Evolutionary conservation across 2,888 invertebrate genomes (phyloP), one percentile per base, ranked within the genome.

Genomic region (Hypomecis atomaria): DNA sequence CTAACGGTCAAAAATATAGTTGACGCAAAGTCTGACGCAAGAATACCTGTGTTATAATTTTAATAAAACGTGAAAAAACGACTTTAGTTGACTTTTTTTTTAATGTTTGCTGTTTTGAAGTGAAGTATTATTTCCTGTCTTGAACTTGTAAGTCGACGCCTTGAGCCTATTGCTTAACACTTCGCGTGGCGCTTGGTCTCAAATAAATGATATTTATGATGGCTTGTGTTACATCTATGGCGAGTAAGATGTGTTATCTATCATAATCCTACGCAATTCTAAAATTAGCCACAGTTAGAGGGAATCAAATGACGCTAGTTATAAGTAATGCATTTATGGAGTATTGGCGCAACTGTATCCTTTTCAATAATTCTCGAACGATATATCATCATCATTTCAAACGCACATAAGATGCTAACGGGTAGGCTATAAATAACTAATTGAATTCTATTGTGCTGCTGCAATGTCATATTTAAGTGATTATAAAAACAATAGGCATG

Each of bases 131-230:
- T 55, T 61, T 45, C 62, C 13, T 47, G 9, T 64, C 59, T 45
- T 11, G 4, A 6, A 4, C 7, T 56, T 13, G 5, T 48, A 38
- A 0, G 6, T 53, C 57, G 4, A 42, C 42, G 57, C 0, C 7
- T 4, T 2, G 44, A 23, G 11, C 10, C 44, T 52, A 62, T 62
- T 63, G 37, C 63, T 54, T 47, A 63, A 63, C 44, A 62, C 36
- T 34, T 56, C 13, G 36, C 52, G 54, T 57, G 65, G 65, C 65
- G 65, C 65, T 55, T 56, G 58, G 11, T 37, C 43, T 59, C 54
- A 59, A 63, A 59, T 59, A 42, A 40, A 33, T 23, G 36, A 49
- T n/a, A 63, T 65, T 65, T 59, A 65, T 57, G 59, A 60, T 56
- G 42, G 50, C 6, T 60, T 60, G 59, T 56, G 60, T 60, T 60